phyloP scores from a whole-genome alignment of 2,113 vertebrate species.

The Alosa alosa region DNA sequence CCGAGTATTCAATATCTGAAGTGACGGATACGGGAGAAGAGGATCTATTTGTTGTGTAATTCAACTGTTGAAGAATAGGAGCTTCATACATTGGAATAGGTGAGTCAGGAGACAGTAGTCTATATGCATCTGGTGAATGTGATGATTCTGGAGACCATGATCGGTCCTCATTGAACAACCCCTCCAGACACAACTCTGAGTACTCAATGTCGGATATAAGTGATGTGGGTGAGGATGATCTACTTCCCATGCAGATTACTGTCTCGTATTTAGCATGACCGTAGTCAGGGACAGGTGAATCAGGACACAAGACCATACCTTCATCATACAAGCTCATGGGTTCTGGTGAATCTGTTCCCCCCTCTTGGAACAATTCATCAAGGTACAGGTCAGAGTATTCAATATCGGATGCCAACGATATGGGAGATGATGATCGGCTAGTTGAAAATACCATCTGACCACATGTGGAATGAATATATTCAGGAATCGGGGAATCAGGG shows the following conservation, averaged over 20 bases:
- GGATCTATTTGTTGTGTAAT: background rate
- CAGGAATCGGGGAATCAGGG: constrained; percentile 31
- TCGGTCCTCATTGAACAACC: background rate
- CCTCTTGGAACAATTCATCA: constrained; percentile 19
- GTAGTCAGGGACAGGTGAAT: background rate
- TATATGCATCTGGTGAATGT: background rate
- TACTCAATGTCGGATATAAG: background rate
- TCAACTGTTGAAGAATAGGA: no score
- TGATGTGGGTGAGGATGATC: constrained; percentile 16
- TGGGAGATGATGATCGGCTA: background rate
- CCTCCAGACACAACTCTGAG: background rate
- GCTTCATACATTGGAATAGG: no score
- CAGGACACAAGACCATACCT: background rate
- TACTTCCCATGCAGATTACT: background rate
- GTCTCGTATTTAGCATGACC: background rate
- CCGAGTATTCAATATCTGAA: constrained; percentile 5
- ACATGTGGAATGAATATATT: constrained; percentile 28
- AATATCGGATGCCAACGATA: background rate
- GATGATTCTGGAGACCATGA: constrained; percentile 14
- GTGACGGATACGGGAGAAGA: background rate
- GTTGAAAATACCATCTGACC: constrained; percentile 10
- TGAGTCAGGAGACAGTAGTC: background rate
- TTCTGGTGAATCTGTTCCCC: constrained; percentile 42
- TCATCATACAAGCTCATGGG: background rate
- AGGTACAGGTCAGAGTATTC: background rate